These are phyloP conservation scores for Spilosoma lubricipeda DNA, from an alignment of 2,888 invertebrate species.

Conservation along the genomic window DNA sequence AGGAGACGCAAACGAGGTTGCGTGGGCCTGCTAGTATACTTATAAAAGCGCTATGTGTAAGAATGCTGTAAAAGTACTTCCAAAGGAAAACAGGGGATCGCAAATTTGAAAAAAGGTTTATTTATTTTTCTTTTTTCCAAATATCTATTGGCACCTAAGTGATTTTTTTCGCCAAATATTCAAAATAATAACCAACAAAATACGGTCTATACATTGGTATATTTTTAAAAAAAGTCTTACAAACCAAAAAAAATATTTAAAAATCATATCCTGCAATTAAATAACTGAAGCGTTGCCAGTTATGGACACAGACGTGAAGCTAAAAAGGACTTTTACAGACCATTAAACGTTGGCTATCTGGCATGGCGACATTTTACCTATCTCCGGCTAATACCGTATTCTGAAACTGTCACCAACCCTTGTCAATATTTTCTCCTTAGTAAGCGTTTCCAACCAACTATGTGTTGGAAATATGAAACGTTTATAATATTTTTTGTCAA, in stretches of 20 bases:
- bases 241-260: not conserved
- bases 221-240: not conserved
- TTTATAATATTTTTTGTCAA: conserved; percentile 11
- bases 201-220: not conserved
- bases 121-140: too few species aligned
- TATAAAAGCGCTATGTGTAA: too few species aligned
- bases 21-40: too few species aligned
- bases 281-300: conserved; percentile 1
- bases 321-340: conserved; percentile 30
- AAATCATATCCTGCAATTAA: conserved; percentile 3
- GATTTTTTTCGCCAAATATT: too few species aligned
- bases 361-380: conserved; percentile 35
- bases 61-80: too few species aligned
- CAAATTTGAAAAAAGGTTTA: too few species aligned
- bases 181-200: not conserved
- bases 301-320: conserved; percentile 13
- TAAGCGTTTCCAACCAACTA: conserved; percentile 20
- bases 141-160: too few species aligned
- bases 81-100: too few species aligned
- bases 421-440: conserved; percentile 48
- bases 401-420: conserved; percentile 48
- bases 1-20: too few species aligned
- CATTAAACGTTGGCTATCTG: conserved; percentile 33
- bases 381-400: conserved; percentile 41
- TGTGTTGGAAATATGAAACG: conserved; percentile 14